Evolutionary conservation across 2,797 vertebrate genomes (phyloP), one percentile per base, ranked within the genome.

Genomic region (Takifugu ocellatus): DNA sequence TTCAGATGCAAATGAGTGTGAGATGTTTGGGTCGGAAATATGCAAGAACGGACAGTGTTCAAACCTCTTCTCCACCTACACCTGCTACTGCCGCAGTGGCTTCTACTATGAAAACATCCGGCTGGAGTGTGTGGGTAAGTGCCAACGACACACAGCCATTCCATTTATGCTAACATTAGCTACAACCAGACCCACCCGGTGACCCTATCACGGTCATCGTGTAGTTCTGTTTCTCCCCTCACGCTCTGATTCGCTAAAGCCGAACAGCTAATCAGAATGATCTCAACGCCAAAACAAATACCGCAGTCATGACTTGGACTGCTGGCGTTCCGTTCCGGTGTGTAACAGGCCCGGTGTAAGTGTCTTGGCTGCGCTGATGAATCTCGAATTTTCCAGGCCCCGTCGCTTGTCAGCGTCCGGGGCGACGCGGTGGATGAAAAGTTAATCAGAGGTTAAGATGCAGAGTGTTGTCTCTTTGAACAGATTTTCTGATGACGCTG

Each of bases 1-100:
- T 43, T 55, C 81, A 92, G 92, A 93, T 82, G 89, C 87, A 44
- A 84, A 93, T n/a, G 92, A 93, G 67, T 93, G 92, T 65, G 81
- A 89, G 59, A 89, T 92, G 89, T 93, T 92, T 78, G 90, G 85
- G 47, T 46, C 86, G 0, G 91, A 92, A 61, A 87, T 93, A 56
- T 93, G 92, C 66, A 92, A 92, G 75, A 90, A 89, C 1, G 92
- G 92, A 48, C 75, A 77, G 39, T 93, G 92, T 66, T 74, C 74
- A 5, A 93, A 93, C 61, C 64, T 74, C 3, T 85, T 86, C 53
- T 72, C 86, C n/a, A 65, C 79, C 0, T 93, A 87, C 43, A 87
- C 86, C 61, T 93, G 92, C 79, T 90, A 76, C 75, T 93, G 92
- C 59, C 89, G 63, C 42, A 85, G 82, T 0, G 92, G 92, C 31